Base-by-base conservation (phyloP, 2,888 invertebrate genomes). In the Cryptocephalus primarius region DNA sequence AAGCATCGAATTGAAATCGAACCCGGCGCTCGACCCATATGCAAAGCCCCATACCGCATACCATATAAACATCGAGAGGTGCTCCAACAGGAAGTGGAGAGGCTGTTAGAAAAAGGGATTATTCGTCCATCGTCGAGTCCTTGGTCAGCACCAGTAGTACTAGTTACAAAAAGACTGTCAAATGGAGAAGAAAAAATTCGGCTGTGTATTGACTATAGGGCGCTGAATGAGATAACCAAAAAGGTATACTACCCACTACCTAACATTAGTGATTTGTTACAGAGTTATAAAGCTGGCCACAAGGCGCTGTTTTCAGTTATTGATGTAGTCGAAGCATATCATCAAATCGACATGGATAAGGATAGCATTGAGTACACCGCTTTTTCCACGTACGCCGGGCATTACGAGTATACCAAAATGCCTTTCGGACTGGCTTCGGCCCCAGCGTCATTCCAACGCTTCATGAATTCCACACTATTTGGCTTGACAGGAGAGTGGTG, bases 391-490 rank as follows among this genome's bases (percentile, higher is more conserved):
- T 46, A 39, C 33, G 33, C 41, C 22, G 46, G 46, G 9, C 54
- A 51, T 32, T 52, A 44, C 33, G 48, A 54, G n/a, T 54, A 51
- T 33, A 13, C 33, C 3, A 52, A 50, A 33, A 47, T 52, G 48
- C 49, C 45, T 10, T 50, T 54, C 39, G 52, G 52, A 2, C 38
- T 54, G 9, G 46, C 39, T 4, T 50, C 48, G 14, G 46, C 49
- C 4, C 51, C 51, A 4, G 42, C 45, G 1, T 46, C 51, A 1
- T 54, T 51, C 39, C 47, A 52, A 36, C 32, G 43, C 8, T 51
- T 51, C 13, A 54, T 54, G 50, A 54, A 50, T 41, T 31, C 42
- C 4, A 47, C 47, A 1, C 9, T 50, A 12, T n/a, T 43, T 8
- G 54, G 48, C 39, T 31, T 53, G 1, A 49, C 43, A 4, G 45